Percentiles rank a stretch among this genome's conserved stretches.
phyloP scores from a whole-genome alignment of 2,888 invertebrate genomes.

The Agrotis segetum region DNA sequence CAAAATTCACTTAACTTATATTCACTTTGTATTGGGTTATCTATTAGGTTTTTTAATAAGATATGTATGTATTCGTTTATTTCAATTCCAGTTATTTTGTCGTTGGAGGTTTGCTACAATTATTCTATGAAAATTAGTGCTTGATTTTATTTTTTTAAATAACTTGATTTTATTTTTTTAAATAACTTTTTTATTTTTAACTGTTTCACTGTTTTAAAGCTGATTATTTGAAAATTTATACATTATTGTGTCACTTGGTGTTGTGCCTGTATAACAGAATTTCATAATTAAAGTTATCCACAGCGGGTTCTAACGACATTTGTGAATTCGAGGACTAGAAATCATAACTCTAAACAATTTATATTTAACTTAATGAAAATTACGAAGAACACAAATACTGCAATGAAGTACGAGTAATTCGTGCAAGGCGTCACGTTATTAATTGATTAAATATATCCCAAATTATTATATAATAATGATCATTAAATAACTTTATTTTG shows the following conservation, averaged over 20 bases:
- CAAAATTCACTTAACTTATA: conserved; percentile 40
- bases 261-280: conserved; percentile 14
- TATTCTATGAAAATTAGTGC: conserved; percentile 20
- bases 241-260: conserved; percentile 26
- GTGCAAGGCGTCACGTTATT: not conserved
- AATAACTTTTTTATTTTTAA: conserved; percentile 28
- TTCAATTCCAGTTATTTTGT: conserved; percentile 54
- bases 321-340: not conserved
- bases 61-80: conserved; percentile 60
- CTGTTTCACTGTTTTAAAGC: conserved; percentile 59
- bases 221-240: conserved; percentile 28
- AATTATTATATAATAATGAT: not conserved
- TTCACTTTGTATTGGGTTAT: conserved; percentile 20
- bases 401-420: too few relatives aligned
- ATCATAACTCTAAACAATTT: not conserved
- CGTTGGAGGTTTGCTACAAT: conserved; percentile 14
- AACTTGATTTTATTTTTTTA: conserved; percentile 25
- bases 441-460: not conserved
- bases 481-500: too few relatives aligned
- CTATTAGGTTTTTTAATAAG: conserved; percentile 23
- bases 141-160: conserved; percentile 11
- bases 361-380: not conserved
- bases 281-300: not conserved
- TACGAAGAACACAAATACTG: not conserved
- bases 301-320: not conserved